Base-by-base conservation (phyloP, 2,888 invertebrate genomes). In the Cephalotes varians region DNA sequence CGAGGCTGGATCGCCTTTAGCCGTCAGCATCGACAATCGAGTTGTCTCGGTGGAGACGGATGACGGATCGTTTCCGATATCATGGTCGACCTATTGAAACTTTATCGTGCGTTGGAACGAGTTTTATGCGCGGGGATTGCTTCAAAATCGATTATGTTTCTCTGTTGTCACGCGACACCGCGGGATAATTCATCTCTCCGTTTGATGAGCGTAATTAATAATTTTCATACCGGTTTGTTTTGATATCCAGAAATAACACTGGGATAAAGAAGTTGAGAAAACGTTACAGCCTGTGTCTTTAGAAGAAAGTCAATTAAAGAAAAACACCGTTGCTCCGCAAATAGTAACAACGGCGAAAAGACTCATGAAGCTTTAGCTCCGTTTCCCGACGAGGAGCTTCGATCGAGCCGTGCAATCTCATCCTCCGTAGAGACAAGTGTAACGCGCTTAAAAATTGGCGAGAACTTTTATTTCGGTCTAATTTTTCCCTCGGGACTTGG, bases 401-500 rank as follows among this genome's bases (percentile, higher is more conserved):
- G 83, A 83, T 83, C 81, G 56, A 34, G 69, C 77, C 56, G 44
- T 79, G 82, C 65, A 82, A 87, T 86, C 86, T 71, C 76, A 80
- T 69, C 71, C 71, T 62, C 47, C 69, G 34, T 54, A 62, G 71
- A 81, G 85, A 85, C 82, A 56, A 85, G 74, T 85, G 86, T 90
- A 90, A 88, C 88, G 86, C 88, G 88, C 90, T 90, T 90, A 89
- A 90, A 90, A 92, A 92, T 93, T 92, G 90, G 87, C 88, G 87
- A 91, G 91, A 91, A 91, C 87, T 92, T 92, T 93, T 93, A 93
- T 93, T 92, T 89, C 87, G 87, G 85, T 91, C 91, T 92, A 92
- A 93, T 92, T 90, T 92, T 84, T 82, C 93, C 90, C 92, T 73
- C 60, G 92, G 86, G 92, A 92, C 85, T 82, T 71, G 81, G 47